Percentiles rank a stretch among this genome's conserved stretches.
Evolutionary conservation across 2,888 invertebrate genomes (phyloP).

Genomic region (Diarsia rubi): DNA sequence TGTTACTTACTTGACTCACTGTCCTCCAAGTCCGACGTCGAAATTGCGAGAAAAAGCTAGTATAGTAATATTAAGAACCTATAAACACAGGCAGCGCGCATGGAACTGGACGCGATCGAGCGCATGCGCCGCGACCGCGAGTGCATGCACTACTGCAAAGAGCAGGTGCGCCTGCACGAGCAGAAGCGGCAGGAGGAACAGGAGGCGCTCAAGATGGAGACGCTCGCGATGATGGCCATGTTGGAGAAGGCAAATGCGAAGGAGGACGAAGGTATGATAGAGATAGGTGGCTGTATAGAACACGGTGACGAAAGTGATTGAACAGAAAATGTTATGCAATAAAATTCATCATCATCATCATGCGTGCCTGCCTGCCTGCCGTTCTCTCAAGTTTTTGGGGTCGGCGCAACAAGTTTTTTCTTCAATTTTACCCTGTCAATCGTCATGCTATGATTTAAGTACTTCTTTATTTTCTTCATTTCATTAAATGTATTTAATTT

Average conservation of each 20-base stretch:
- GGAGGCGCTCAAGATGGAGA: conserved; percentile 79
- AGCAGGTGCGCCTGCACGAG: conserved; percentile 74
- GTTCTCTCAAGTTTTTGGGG: too few relatives aligned
- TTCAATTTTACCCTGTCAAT: too few relatives aligned
- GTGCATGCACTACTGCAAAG: conserved; percentile 75
- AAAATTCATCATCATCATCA: background rate
- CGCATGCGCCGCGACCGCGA: conserved; percentile 80
- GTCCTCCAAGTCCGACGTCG: too few relatives aligned
- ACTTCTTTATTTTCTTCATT: too few relatives aligned
- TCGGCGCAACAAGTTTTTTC: too few relatives aligned
- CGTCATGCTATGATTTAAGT: too few relatives aligned
- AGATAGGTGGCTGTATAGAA: background rate
- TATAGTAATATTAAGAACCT: too few relatives aligned
- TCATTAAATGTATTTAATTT: background rate
- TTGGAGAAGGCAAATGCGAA: conserved; percentile 79
- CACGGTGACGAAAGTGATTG: background rate
- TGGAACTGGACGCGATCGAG: conserved; percentile 88
- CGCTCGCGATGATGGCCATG: conserved; percentile 73
- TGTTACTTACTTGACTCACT: too few relatives aligned
- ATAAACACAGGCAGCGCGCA: conserved; percentile 83
- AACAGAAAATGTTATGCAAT: background rate
- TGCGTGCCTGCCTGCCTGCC: too few relatives aligned
- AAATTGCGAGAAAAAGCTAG: background rate
- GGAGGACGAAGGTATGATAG: conserved; percentile 79
- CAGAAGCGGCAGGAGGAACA: conserved; percentile 75